Percentiles rank a stretch among this genome's conserved stretches.
These are phyloP conservation scores for Heliconius melpomene DNA, from an alignment of 1,140 invertebrate genomes.

Conservation along the genomic window DNA sequence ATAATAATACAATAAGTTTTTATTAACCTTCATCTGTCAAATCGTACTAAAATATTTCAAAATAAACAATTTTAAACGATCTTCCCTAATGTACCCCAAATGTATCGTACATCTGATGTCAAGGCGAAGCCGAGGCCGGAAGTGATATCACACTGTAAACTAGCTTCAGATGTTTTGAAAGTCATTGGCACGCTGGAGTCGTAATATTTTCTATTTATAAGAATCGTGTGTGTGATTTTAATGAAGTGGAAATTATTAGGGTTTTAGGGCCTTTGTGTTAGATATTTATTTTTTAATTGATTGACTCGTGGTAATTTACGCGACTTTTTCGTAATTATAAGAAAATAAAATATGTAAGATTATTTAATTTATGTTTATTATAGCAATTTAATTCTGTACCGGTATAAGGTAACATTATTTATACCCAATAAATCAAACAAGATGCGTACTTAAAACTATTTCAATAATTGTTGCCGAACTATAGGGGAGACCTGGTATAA, in stretches of 20 bases:
- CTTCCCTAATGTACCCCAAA: slow-evolving; percentile 17
- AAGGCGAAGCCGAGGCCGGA: slow-evolving; percentile 29
- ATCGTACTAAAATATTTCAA: neutral
- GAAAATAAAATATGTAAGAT: too few species aligned
- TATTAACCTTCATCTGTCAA: neutral
- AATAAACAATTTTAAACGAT: slow-evolving; percentile 26
- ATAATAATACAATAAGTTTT: too few species aligned
- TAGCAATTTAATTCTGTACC: too few species aligned
- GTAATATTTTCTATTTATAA: slow-evolving; percentile 34
- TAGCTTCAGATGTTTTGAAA: slow-evolving; percentile 32
- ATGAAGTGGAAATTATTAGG: slow-evolving; percentile 7
- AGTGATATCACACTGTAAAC: slow-evolving; percentile 40
- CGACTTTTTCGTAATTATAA: neutral
- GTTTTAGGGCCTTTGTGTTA: neutral
- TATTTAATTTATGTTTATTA: too few species aligned
- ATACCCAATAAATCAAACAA: too few species aligned
- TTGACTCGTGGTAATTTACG: neutral
- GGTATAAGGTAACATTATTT: too few species aligned
- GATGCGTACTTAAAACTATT: too few species aligned
- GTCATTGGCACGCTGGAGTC: slow-evolving; percentile 34
- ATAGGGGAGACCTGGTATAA: too few species aligned
- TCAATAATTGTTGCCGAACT: too few species aligned
- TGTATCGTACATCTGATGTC: slow-evolving; percentile 26
- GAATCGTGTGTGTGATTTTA: neutral
- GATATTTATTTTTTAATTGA: neutral